Conservation (phyloP, 2,797 vertebrate species). For the Perodicticus potto region DNA sequence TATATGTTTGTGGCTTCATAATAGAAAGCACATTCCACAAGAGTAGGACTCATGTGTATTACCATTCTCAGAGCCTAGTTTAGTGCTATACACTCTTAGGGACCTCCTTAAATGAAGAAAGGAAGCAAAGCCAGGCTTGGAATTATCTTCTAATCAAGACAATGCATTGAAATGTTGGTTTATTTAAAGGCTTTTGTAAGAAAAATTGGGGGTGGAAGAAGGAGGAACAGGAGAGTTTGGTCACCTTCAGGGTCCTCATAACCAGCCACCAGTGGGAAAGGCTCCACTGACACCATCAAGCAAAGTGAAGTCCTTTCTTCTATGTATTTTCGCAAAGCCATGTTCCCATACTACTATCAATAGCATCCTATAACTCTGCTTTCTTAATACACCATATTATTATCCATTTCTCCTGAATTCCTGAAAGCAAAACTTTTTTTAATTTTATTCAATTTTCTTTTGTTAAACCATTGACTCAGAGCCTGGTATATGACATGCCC, state of each 20-base stretch:
- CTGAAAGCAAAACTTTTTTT: not conserved
- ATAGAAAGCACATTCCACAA: not conserved
- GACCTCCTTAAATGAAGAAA: not conserved
- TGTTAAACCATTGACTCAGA: not conserved
- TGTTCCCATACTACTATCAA: not conserved
- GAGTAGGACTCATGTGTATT: not conserved
- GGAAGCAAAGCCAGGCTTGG: not conserved
- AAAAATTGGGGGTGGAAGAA: not conserved
- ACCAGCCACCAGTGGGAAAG: not conserved
- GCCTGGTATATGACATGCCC: not conserved
- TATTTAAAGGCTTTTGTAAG: not conserved
- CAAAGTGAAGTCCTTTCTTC: not conserved
- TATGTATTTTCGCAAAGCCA: not conserved
- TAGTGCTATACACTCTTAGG: fast-evolving
- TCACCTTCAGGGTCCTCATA: not conserved
- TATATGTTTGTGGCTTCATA: not conserved
- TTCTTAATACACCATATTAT: not conserved
- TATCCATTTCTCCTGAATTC: not conserved
- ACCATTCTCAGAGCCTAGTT: not conserved
- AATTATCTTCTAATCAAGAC: not conserved
- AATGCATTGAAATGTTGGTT: not conserved
- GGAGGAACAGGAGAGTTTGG: not conserved
- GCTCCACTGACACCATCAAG: not conserved
- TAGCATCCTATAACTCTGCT: not conserved
- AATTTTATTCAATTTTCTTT: not conserved